Base-by-base conservation (phyloP, 2,797 vertebrate species). In the Hylomyscus alleni region DNA sequence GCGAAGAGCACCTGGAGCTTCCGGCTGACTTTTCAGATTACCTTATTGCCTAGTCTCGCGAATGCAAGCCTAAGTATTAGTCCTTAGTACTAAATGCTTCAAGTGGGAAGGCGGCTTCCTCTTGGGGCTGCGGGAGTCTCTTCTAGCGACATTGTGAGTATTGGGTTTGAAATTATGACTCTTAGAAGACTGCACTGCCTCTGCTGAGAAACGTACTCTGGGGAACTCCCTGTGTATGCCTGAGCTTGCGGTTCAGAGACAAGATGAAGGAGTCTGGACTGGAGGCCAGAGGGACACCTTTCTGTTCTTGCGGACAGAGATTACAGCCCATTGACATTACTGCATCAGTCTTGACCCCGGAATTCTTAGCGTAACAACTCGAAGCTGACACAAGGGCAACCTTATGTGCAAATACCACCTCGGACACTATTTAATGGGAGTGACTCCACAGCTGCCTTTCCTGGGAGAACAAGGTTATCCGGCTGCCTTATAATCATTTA, bases 401-500 rank as follows among this genome's bases (percentile, higher is more conserved):
- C 6, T 67, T 40, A 20, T 37, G 14, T 20, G 44, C 9, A 50
- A 78, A 52, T 11, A 54, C 31, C 37, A 31, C 24, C n/a, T 26
- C 52, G 31, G 26, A 40, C 58, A 47, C n/a, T 65, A 10, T 37
- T 82, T 20, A 22, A 54, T 40, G 24, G 13, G 29, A 62, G 17
- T 47, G 26, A 54, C 44, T 78, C 56, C 52, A 95, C 34, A 84
- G 40, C 19, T 8, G 17, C 26, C 77, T 44, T 96, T 97, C 13
- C 82, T 82, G 85, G 77, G 84, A 94, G 92, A 94, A 95, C 73
- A 60, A 94, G 20, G 58, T 52, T 84, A 91, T 34, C 56, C 82
- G 97, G 84, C 19, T 96, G 15, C 56, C 93, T 11, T 83, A 47
- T 89, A 40, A 92, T 96, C 93, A 75, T 97, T 98, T 98, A 96